phyloP scores from a whole-genome alignment of 2,797 vertebrate genomes.

The Halcyon leucocephala region DNA sequence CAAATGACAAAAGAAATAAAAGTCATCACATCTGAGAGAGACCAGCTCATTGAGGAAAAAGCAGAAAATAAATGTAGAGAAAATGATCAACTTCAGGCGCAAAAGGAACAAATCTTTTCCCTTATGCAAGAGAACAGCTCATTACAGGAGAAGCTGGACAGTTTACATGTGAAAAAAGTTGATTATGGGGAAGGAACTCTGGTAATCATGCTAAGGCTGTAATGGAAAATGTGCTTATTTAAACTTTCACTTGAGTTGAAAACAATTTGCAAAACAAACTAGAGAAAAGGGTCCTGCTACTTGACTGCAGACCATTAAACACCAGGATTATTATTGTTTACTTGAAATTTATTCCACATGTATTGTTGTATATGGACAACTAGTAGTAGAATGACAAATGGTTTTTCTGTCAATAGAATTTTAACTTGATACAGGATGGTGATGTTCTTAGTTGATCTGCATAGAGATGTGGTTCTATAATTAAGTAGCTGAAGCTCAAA shows the following conservation, averaged over 20 bases:
- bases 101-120: neutral
- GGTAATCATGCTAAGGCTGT: neutral
- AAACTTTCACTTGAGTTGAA: neutral
- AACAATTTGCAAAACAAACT: neutral
- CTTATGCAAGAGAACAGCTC: neutral
- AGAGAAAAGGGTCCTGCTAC: neutral
- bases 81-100: neutral
- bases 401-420: neutral
- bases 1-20: constrained; percentile 34
- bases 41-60: neutral
- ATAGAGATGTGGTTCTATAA: neutral
- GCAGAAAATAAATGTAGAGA: neutral
- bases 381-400: neutral
- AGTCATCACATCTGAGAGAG: neutral
- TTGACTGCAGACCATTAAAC: neutral
- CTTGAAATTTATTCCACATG: neutral
- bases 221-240: neutral
- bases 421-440: neutral
- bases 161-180: neutral
- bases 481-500: neutral
- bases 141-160: neutral
- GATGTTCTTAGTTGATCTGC: neutral
- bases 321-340: neutral
- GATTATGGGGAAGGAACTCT: neutral
- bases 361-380: neutral